Evolutionary conservation across 2,888 invertebrate species (phyloP).

Genomic region (Drosophila pseudotakahashii): DNA sequence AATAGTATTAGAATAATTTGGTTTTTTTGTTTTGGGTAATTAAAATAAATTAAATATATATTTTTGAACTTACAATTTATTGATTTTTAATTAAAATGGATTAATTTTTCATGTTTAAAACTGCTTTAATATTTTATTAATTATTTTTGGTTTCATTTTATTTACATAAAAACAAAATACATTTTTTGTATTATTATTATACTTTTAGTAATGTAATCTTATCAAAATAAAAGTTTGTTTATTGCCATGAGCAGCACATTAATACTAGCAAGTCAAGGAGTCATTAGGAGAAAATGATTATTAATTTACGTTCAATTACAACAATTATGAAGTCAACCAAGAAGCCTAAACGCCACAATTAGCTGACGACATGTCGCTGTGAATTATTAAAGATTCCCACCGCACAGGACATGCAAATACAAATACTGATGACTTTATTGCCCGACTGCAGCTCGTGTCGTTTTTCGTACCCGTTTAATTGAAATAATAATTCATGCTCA

Average conservation of each 20-base stretch:
- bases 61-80: too few species aligned
- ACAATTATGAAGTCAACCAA: slow-evolving; percentile 11
- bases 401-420: slow-evolving; percentile 14
- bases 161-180: too few species aligned
- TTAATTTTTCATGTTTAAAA: too few species aligned
- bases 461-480: slow-evolving; percentile 18
- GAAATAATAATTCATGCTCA: slow-evolving; percentile 43
- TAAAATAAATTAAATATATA: too few species aligned
- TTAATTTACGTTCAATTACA: slow-evolving; percentile 24
- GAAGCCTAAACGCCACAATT: slow-evolving; percentile 11
- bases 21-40: too few species aligned
- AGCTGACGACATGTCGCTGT: slow-evolving; percentile 13
- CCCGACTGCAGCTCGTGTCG: background rate
- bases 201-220: too few species aligned
- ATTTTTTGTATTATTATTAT: too few species aligned
- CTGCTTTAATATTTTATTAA: too few species aligned
- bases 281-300: slow-evolving; percentile 14
- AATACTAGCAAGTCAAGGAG: slow-evolving; percentile 1
- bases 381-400: slow-evolving; percentile 26
- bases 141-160: too few species aligned
- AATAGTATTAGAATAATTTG: too few species aligned
- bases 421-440: slow-evolving; percentile 25
- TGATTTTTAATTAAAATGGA: too few species aligned
- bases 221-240: background rate
- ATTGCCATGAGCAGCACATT: background rate